Evolutionary conservation across 1,140 invertebrate species (phyloP).

Genomic region (Eufriesea mexicana): DNA sequence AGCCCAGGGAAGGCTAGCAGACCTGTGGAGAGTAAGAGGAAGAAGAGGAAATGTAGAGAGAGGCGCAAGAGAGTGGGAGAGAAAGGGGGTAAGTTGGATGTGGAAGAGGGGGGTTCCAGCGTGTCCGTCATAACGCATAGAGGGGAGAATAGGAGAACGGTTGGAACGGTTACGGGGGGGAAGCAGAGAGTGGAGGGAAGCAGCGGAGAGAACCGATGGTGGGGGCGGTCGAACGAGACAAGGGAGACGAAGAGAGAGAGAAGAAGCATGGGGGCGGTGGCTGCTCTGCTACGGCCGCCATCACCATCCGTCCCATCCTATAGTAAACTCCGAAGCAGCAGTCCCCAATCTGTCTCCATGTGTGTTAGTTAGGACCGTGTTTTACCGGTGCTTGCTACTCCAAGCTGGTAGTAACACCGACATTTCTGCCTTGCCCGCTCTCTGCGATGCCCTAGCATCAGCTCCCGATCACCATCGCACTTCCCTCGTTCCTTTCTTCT

Average conservation of each 20-base stretch:
- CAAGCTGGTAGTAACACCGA: conserved; percentile 74
- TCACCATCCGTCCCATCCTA: conserved; percentile 78
- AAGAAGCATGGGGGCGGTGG: conserved; percentile 79
- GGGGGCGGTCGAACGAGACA: conserved; percentile 26
- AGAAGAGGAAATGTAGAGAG: conserved; percentile 49
- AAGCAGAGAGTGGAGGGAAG: conserved; percentile 16
- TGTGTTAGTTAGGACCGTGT: conserved; percentile 78
- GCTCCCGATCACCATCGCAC: conserved; percentile 55
- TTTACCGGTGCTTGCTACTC: conserved; percentile 74
- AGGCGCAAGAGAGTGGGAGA: conserved; percentile 19
- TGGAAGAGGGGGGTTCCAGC: conserved; percentile 50
- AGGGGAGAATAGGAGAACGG: conserved; percentile 41
- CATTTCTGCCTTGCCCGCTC: conserved; percentile 73
- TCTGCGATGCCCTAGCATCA: conserved; percentile 80
- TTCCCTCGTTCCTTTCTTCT: conserved; percentile 71
- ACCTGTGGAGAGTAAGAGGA: conserved; percentile 31
- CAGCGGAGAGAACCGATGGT: conserved; percentile 2
- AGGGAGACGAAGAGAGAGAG: conserved; percentile 56
- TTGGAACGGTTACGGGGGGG: conserved; percentile 23
- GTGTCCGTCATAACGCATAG: conserved; percentile 50
- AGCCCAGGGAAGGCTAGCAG: conserved; percentile 56
- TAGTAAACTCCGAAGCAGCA: conserved; percentile 74
- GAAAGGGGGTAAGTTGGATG: conserved; percentile 21
- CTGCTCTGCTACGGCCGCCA: conserved; percentile 77
- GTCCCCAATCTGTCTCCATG: conserved; percentile 74